These are phyloP conservation scores for Vireo altiloquus DNA, from an alignment of 2,113 vertebrate species.

Conservation along the genomic window DNA sequence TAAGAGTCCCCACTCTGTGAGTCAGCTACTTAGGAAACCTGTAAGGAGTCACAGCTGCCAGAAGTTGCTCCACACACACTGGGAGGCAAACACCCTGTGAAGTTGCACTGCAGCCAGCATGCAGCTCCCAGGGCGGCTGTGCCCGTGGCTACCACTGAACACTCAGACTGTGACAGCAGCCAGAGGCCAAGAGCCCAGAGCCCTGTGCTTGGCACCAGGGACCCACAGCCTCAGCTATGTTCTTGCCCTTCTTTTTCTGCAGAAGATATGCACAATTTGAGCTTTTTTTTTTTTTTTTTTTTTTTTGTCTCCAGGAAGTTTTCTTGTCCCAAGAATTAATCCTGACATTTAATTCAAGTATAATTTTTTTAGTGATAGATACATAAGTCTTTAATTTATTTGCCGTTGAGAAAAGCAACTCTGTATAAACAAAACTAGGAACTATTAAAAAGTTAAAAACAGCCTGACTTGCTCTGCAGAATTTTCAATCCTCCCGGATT, in stretches of 20 bases:
- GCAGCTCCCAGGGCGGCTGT: fast-evolving
- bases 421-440: not conserved
- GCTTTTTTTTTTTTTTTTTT: not conserved
- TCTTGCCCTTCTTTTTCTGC: not conserved
- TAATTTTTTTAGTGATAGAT: not conserved
- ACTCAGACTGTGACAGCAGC: not conserved
- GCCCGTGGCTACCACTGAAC: not conserved
- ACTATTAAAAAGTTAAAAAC: not conserved
- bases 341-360: not conserved
- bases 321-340: not conserved
- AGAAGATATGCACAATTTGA: not conserved
- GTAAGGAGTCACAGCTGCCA: not conserved
- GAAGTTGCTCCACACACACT: fast-evolving
- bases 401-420: not conserved
- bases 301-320: not conserved
- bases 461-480: not conserved
- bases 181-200: not conserved
- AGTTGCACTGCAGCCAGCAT: not conserved
- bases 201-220: fast-evolving
- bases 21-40: not conserved
- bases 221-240: fast-evolving
- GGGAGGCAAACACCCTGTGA: not conserved
- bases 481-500: not conserved
- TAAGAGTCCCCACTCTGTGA: not conserved
- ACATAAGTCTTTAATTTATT: not conserved